Percentiles rank a stretch among this genome's conserved stretches.
phyloP scores from a whole-genome alignment of 2,888 invertebrate genomes.

The Ctena decussata region DNA sequence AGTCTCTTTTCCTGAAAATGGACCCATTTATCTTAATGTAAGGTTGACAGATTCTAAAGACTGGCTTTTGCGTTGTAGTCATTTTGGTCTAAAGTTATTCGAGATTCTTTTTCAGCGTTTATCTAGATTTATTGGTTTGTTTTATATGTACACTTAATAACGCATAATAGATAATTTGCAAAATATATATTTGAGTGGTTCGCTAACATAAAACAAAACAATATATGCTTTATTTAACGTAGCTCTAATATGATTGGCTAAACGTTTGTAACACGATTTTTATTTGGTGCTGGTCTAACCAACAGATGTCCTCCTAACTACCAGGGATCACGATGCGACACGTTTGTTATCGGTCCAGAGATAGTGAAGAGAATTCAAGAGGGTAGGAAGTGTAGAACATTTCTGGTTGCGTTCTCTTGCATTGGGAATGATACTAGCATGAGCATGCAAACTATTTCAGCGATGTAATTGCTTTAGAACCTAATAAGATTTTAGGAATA shows the following conservation, averaged over 20 bases:
- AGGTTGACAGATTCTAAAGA: too few species aligned
- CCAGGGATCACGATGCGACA: conserved; percentile 43
- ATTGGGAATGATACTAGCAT: conserved; percentile 13
- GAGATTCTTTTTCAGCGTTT: not conserved
- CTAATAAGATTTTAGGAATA: too few species aligned
- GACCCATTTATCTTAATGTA: too few species aligned
- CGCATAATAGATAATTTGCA: not conserved
- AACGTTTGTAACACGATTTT: conserved; percentile 12
- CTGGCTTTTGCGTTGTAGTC: too few species aligned
- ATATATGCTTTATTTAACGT: not conserved
- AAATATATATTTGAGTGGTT: not conserved
- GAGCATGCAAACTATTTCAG: conserved; percentile 8
- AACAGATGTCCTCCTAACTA: conserved; percentile 56
- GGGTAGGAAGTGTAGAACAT: conserved; percentile 39
- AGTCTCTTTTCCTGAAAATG: too few species aligned
- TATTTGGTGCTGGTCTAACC: conserved; percentile 51
- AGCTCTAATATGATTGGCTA: conserved; percentile 16
- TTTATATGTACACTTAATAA: not conserved
- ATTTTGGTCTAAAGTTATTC: not conserved
- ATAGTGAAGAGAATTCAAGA: conserved; percentile 16
- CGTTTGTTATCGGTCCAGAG: conserved; percentile 17
- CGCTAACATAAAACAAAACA: not conserved
- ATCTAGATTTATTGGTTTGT: not conserved
- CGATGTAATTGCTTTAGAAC: not conserved
- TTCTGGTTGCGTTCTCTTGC: not conserved